Evolutionary conservation across 2,797 vertebrate genomes (phyloP), one percentile per base, ranked within the genome.

Genomic region (Heterohyrax brucei): DNA sequence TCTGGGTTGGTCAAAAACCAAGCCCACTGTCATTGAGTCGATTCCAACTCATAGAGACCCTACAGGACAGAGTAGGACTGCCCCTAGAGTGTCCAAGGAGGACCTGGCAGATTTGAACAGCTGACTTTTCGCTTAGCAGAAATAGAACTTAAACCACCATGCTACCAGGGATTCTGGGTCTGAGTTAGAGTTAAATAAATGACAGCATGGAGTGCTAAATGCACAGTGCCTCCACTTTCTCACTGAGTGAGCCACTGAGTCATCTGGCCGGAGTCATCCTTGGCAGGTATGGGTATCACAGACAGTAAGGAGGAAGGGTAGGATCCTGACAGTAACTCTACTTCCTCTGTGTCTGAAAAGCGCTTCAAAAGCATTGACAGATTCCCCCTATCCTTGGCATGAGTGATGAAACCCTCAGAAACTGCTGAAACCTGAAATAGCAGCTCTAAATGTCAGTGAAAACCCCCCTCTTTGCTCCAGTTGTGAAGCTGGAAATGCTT

Each of bases 371-470:
- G 84, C 78, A 46, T 30, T 91, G 91, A 96, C 87, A 93, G 77
- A 46, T 78, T 59, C 24, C 30, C 39, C 84, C 92, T 13, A 95
- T 28, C 66, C 81, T 87, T 94, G 95, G 94, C 93, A 68, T 1
- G 5, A 91, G 90, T 33, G 7, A 22, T 6, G 53, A 59, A 50
- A 77, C 33, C n/a, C 13, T 68, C 7, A 6, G 94, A 82, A 87
- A 94, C 83, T 64, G 91, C 0, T 73, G 94, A 92, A 77, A 95
- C 91, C 83, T 94, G 91, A 96, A 90, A 78, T 2, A 61, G 89
- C 85, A 78, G 26, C 72, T 79, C 85, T 88, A 33, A 73, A 87
- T 80, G 70, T 33, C 2, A 53, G 44, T 6, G 68, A 94, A 64
- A 93, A 82, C 33, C 88, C 75, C 46, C 0, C 39, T 61, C 61